Evolutionary conservation across 2,888 invertebrate genomes (phyloP).

Genomic region (Adelognathus sp.): DNA sequence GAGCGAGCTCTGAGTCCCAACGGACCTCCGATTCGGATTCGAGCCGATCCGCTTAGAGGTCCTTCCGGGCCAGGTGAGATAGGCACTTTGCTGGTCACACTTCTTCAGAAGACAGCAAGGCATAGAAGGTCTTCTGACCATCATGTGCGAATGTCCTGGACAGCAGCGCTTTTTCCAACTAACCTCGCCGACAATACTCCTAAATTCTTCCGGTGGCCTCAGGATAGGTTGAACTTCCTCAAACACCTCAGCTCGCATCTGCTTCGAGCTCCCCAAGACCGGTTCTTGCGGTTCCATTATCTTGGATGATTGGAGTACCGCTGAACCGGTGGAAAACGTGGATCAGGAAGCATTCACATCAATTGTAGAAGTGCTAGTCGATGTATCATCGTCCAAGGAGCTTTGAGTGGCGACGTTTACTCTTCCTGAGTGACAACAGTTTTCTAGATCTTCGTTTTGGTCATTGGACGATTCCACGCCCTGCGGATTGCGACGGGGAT

Average conservation of each 20-base stretch:
- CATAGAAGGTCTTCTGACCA: conserved; percentile 66
- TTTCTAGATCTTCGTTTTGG: conserved; percentile 15
- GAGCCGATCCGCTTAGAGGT: conserved; percentile 49
- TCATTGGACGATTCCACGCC: conserved; percentile 44
- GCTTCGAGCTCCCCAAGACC: no score
- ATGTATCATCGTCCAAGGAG: conserved; percentile 75
- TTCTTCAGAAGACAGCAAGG: conserved; percentile 70
- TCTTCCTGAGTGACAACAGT: no score
- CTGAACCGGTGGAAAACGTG: conserved; percentile 61
- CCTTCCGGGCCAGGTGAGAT: conserved; percentile 75
- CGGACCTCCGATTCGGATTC: conserved; percentile 50
- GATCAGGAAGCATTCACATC: conserved; percentile 75
- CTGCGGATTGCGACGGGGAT: conserved; percentile 81
- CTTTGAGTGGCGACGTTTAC: conserved; percentile 75
- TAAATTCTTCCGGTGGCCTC: conserved; percentile 69
- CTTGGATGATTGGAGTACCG: not conserved
- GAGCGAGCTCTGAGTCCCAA: conserved; percentile 64
- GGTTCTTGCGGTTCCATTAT: not conserved
- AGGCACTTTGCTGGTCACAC: conserved; percentile 66
- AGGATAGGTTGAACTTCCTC: conserved; percentile 65
- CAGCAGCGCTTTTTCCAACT: conserved; percentile 68
- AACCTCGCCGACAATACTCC: conserved; percentile 56
- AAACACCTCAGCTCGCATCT: not conserved
- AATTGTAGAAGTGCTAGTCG: conserved; percentile 67
- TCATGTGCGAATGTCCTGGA: conserved; percentile 70